These are phyloP conservation scores for Barbus barbus DNA, from an alignment of 2,113 vertebrate species.

Conservation along the genomic window DNA sequence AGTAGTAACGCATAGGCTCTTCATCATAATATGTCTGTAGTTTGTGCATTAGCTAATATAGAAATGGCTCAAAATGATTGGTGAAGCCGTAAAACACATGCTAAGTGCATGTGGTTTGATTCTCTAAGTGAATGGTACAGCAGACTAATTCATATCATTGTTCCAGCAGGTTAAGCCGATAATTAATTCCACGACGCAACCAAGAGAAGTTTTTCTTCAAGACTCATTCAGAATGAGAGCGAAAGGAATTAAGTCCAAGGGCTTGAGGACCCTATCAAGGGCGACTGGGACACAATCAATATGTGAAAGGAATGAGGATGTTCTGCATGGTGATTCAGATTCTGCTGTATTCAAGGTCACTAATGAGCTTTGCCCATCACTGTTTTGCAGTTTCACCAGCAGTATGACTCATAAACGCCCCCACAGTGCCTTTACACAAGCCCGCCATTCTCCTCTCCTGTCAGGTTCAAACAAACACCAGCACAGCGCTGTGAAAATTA, in stretches of 20 bases:
- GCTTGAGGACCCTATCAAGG: background rate
- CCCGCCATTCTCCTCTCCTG: slow-evolving; percentile 21
- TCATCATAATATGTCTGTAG: slow-evolving; percentile 3
- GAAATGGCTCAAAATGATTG: slow-evolving; percentile 24
- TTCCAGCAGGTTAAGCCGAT: background rate
- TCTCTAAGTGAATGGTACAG: background rate
- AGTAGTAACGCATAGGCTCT: background rate
- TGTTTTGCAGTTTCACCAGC: slow-evolving; percentile 5
- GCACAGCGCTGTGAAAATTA: slow-evolving; percentile 50
- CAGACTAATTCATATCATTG: background rate
- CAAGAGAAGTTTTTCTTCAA: background rate
- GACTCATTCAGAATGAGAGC: background rate
- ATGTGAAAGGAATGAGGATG: background rate
- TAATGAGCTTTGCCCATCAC: slow-evolving; percentile 34
- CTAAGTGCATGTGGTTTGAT: slow-evolving; percentile 18
- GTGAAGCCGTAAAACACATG: slow-evolving; percentile 13
- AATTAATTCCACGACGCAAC: slow-evolving; percentile 1
- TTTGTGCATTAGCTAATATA: slow-evolving; percentile 10
- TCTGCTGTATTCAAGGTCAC: slow-evolving; percentile 20
- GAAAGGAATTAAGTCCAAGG: slow-evolving; percentile 2
- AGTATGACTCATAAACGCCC: slow-evolving; percentile 48
- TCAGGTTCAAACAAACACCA: slow-evolving; percentile 40
- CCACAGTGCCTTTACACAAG: slow-evolving; percentile 39
- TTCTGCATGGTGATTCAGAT: slow-evolving; percentile 27
- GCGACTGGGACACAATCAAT: background rate